These are phyloP conservation scores for Menura novaehollandiae DNA, from an alignment of 2,113 vertebrate genomes.

Conservation along the genomic window DNA sequence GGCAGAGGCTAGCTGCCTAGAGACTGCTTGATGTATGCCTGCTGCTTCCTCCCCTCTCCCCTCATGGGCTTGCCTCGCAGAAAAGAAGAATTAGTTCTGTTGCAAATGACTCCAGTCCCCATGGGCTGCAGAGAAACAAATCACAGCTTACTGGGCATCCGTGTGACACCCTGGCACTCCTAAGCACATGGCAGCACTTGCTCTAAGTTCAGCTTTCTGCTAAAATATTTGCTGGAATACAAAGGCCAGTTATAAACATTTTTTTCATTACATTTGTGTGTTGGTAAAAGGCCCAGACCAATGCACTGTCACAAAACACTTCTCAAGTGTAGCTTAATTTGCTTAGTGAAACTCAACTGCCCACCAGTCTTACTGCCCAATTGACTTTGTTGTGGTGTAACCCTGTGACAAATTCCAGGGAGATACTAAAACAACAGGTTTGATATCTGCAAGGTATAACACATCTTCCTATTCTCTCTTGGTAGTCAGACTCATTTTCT, in stretches of 20 bases:
- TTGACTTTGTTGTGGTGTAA: neutral
- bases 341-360: neutral
- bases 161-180: neutral
- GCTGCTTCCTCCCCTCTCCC: conserved; percentile 14
- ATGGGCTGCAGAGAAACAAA: neutral
- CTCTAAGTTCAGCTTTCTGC: neutral
- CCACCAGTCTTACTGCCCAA: neutral
- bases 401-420: neutral
- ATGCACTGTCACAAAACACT: neutral
- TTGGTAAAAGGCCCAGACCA: neutral
- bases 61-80: neutral
- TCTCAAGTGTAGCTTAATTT: neutral
- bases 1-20: conserved; percentile 26
- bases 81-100: neutral
- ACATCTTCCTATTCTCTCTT: neutral
- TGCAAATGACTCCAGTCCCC: neutral
- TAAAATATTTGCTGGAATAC: neutral
- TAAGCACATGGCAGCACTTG: neutral
- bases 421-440: neutral
- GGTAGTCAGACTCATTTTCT: neutral
- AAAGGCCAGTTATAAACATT: neutral
- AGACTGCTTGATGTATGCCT: conserved; percentile 25
- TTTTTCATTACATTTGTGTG: neutral
- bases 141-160: neutral
- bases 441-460: neutral